Evolutionary conservation across 2,113 vertebrate species (phyloP).

Genomic region (Gopherus evgoodei): DNA sequence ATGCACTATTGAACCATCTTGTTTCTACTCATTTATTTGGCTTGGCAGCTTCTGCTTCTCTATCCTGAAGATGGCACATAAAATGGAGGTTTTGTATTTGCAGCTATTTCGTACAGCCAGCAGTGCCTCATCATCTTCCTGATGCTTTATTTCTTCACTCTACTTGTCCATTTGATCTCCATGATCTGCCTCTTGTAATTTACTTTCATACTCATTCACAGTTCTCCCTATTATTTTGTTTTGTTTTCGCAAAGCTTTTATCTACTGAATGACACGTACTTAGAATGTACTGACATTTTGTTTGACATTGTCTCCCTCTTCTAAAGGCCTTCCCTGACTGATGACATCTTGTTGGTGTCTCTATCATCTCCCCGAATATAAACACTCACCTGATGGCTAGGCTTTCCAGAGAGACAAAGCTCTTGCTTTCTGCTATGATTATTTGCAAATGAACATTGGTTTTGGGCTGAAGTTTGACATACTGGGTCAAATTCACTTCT

Average conservation of each 20-base stretch:
- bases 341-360: background rate
- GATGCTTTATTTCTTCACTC: background rate
- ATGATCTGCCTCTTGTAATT: background rate
- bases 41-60: background rate
- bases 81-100: background rate
- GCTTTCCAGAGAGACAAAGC: background rate
- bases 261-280: background rate
- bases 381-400: background rate
- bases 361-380: background rate
- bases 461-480: background rate
- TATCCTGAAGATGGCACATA: background rate
- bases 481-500: background rate
- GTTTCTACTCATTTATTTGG: background rate
- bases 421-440: background rate
- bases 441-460: background rate
- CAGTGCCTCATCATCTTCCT: background rate
- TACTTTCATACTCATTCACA: background rate
- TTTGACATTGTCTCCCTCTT: background rate
- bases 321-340: background rate
- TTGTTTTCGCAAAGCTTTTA: background rate
- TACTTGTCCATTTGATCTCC: background rate
- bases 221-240: background rate
- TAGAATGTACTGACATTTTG: rapidly evolving
- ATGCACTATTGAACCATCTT: background rate
- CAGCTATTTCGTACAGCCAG: background rate